Evolutionary conservation across 2,113 vertebrate genomes (phyloP).

Genomic region (Syngnathus scovelli): DNA sequence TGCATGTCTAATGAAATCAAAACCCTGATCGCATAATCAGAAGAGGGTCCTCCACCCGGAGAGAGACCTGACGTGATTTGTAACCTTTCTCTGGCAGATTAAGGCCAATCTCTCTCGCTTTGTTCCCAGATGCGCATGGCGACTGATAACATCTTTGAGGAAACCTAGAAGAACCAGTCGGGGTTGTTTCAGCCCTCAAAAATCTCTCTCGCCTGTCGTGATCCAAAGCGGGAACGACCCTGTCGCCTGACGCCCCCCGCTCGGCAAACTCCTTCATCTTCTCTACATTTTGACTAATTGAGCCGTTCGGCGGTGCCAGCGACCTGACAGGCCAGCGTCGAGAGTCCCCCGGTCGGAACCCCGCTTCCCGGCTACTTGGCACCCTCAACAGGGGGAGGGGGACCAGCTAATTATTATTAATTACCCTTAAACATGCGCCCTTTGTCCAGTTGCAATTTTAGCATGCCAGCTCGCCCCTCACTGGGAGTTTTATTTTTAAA

Average conservation of each 20-base stretch:
- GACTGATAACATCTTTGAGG: slow-evolving; percentile 30
- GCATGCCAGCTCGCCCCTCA: slow-evolving; percentile 26
- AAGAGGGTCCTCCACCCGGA: slow-evolving; percentile 69
- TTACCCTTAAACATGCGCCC: slow-evolving; percentile 68
- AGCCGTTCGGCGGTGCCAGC: slow-evolving; percentile 33
- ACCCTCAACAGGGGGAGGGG: slow-evolving; percentile 39
- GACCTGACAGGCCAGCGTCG: slow-evolving; percentile 37
- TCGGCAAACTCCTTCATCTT: slow-evolving; percentile 56
- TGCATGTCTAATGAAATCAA: slow-evolving; percentile 84
- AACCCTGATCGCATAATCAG: slow-evolving; percentile 77
- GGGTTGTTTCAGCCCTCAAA: slow-evolving; percentile 3
- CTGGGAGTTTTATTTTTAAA: slow-evolving; percentile 53
- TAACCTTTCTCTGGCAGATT: slow-evolving; percentile 75
- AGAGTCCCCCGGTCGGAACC: slow-evolving; percentile 29
- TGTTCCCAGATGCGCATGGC: slow-evolving; percentile 53
- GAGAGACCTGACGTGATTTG: slow-evolving; percentile 71
- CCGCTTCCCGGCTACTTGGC: slow-evolving; percentile 27
- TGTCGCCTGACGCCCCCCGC: slow-evolving; percentile 35
- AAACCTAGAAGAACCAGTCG: slow-evolving; percentile 15
- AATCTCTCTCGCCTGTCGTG: slow-evolving; percentile 23
- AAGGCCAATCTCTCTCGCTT: slow-evolving; percentile 66
- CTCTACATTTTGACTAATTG: slow-evolving; percentile 61
- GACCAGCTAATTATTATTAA: slow-evolving; percentile 71
- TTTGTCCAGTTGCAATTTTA: slow-evolving; percentile 54
- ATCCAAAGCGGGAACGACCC: slow-evolving; percentile 38